Base-by-base conservation (phyloP, 2,797 vertebrate genomes). In the Intellagama lesueurii region DNA sequence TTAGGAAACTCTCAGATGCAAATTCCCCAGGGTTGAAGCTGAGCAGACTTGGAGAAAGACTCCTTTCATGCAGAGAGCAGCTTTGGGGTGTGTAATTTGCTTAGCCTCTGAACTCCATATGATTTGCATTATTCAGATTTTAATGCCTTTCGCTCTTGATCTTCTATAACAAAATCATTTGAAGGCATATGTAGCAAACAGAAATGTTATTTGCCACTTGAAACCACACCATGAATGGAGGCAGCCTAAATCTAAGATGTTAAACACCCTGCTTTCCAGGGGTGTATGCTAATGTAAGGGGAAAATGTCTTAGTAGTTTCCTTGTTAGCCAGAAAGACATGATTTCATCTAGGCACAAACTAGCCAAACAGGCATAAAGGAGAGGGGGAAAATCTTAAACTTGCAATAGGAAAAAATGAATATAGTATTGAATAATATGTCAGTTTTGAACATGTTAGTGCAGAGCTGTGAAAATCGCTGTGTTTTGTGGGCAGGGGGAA, bases 41-140 rank as follows among this genome's bases (percentile, higher is more conserved):
- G 95, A 49, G 86, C 96, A 91, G 96, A 96, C 97, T 96, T 96
- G 94, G 93, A 97, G 98, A 99, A 98, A 98, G 98, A 88, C 96
- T 97, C 96, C 98, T 99, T 99, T 99, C 98, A 99, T 98, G 94
- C 95, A 94, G 96, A 95, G 93, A 94, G 97, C 97, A 95, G 96
- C 97, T 97, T 96, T 94, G 87, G 98, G 98, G 97, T 95, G 96
- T 98, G 98, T 97, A 96, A 98, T 98, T 98, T 98, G 96, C 97
- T 97, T 97, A 96, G 95, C 97, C 97, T 97, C 97, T 97, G 96
- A 98, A 98, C 97, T 96, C 94, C 96, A 94, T 96, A 96, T 95
- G 96, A 98, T 98, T 96, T 96, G 96, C 97, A 96, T 97, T 96
- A 97, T 97, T 97, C 96, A 96, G 94, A 96, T 96, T 96, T 97